These are phyloP conservation scores for Chloropsis cyanopogon DNA, from an alignment of 2,113 vertebrate genomes.

Conservation along the genomic window DNA sequence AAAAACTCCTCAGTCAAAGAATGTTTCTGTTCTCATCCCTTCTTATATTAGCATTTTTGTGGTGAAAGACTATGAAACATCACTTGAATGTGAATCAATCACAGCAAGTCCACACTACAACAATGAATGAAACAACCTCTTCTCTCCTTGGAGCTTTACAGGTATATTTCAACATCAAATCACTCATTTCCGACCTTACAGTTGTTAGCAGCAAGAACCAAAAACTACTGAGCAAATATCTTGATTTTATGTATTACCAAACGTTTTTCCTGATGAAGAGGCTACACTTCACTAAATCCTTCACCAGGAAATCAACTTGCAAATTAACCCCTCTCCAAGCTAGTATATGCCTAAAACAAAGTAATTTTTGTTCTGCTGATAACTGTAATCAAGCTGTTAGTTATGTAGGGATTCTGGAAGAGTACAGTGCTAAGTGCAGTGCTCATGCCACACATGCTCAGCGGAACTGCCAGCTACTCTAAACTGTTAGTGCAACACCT, in stretches of 20 bases:
- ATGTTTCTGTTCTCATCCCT: neutral
- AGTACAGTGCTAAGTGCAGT: neutral
- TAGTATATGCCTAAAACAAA: neutral
- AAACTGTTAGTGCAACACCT: neutral
- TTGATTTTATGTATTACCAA: neutral
- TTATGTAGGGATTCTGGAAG: neutral
- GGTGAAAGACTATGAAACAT: neutral
- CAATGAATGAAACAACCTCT: neutral
- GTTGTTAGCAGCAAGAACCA: neutral
- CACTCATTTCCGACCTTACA: neutral
- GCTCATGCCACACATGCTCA: neutral
- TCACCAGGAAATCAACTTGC: neutral
- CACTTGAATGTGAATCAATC: neutral
- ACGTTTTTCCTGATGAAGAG: neutral
- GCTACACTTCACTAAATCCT: neutral
- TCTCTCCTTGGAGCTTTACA: neutral
- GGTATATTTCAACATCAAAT: neutral
- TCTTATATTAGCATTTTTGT: fast-evolving
- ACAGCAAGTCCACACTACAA: neutral
- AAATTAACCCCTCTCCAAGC: neutral
- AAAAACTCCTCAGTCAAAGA: neutral
- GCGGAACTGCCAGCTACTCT: neutral
- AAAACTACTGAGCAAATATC: neutral
- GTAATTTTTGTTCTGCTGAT: neutral
- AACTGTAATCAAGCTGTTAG: neutral